These are phyloP conservation scores for Manis javanica DNA, from an alignment of 2,797 vertebrate species.

Conservation along the genomic window DNA sequence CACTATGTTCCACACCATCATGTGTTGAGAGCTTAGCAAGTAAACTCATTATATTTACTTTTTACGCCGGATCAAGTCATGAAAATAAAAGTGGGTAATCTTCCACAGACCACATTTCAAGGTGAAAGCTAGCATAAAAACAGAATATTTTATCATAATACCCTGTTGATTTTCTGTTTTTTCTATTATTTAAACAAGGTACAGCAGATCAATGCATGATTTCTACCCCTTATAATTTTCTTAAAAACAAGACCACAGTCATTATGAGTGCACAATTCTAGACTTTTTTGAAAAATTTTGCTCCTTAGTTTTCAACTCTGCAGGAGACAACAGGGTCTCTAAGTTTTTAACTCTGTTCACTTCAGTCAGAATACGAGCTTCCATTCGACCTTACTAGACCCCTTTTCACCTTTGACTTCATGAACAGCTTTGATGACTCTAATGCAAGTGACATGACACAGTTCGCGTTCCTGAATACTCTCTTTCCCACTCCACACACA, in stretches of 20 bases:
- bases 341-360: not conserved
- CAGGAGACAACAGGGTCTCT: not conserved
- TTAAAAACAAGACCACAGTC: not conserved
- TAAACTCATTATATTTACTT: constrained; percentile 39
- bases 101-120: constrained; percentile 51
- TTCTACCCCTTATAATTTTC: not conserved
- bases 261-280: not conserved
- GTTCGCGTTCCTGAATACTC: not conserved
- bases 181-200: not conserved
- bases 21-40: not conserved
- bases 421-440: not conserved
- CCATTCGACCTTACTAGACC: not conserved
- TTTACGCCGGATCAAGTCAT: constrained; percentile 36
- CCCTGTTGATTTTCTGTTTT: not conserved
- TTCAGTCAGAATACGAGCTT: not conserved
- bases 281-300: not conserved
- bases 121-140: not conserved
- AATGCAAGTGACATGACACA: not conserved
- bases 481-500: not conserved
- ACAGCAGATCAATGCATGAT: not conserved
- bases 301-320: not conserved
- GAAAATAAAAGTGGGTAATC: not conserved
- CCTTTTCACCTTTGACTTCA: not conserved
- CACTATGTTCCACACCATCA: not conserved
- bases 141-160: not conserved